Evolutionary conservation across 2,113 vertebrate species (phyloP).

Genomic region (Eublepharis macularius): DNA sequence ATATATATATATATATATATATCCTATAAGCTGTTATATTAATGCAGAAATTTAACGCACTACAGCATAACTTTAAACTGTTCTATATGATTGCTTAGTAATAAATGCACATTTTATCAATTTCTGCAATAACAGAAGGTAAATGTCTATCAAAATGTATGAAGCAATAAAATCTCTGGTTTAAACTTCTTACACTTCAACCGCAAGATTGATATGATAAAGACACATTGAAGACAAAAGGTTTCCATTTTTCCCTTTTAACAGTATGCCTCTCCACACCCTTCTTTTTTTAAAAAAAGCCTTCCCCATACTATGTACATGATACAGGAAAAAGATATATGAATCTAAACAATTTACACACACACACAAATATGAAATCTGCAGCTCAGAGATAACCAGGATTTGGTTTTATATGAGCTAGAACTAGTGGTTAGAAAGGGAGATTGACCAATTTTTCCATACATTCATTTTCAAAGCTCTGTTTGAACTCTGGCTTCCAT

Average conservation of each 20-base stretch:
- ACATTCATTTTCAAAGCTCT: constrained; percentile 67
- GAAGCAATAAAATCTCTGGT: constrained; percentile 18
- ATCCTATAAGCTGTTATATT: background rate
- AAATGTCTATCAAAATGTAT: constrained; percentile 12
- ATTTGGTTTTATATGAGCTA: constrained; percentile 52
- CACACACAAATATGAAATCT: constrained; percentile 63
- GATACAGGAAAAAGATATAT: constrained; percentile 52
- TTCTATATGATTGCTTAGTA: background rate
- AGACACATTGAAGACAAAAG: constrained; percentile 79
- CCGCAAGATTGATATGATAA: constrained; percentile 18
- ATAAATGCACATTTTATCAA: background rate
- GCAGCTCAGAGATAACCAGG: constrained; percentile 50
- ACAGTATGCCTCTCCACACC: constrained; percentile 68
- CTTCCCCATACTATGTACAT: constrained; percentile 47
- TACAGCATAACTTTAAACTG: background rate
- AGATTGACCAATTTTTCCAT: constrained; percentile 54
- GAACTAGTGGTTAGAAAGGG: constrained; percentile 69
- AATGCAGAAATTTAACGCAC: background rate
- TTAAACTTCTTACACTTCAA: constrained; percentile 63
- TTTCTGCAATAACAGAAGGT: background rate
- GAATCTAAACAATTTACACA: constrained; percentile 39
- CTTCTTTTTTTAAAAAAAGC: background rate
- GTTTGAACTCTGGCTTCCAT: constrained; percentile 71
- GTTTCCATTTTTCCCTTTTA: constrained; percentile 74
- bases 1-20: background rate